These are phyloP conservation scores for Ophion ventricosus DNA, from an alignment of 2,888 invertebrate genomes.

Conservation along the genomic window DNA sequence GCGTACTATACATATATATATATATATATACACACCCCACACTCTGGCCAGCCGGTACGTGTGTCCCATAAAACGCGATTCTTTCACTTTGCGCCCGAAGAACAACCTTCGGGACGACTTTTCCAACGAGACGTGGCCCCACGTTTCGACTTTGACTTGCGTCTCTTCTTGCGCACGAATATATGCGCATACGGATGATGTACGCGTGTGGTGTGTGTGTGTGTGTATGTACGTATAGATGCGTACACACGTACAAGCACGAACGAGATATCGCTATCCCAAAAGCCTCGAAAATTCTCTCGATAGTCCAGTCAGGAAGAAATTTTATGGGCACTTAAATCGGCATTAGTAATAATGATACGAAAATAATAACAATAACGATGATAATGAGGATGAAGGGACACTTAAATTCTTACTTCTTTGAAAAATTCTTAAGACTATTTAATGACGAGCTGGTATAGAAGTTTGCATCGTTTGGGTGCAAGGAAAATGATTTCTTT, in stretches of 20 bases:
- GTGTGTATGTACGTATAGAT: too few relatives aligned
- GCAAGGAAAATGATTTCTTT: too few relatives aligned
- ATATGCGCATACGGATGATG: background rate
- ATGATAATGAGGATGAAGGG: background rate
- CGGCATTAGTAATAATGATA: background rate
- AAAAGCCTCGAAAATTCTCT: slow-evolving; percentile 13
- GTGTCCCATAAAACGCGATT: slow-evolving; percentile 55
- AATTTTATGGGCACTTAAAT: background rate
- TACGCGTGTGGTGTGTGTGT: background rate
- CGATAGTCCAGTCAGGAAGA: background rate
- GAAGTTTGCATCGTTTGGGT: too few relatives aligned
- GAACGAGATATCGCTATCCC: background rate
- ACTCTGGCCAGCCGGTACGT: slow-evolving; percentile 42
- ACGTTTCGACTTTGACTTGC: slow-evolving; percentile 44
- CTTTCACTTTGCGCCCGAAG: slow-evolving; percentile 55
- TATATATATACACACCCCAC: slow-evolving; percentile 34
- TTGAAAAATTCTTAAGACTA: background rate
- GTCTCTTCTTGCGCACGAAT: slow-evolving; percentile 19
- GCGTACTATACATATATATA: background rate
- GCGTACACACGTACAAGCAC: background rate
- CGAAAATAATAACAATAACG: background rate
- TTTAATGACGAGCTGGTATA: too few relatives aligned
- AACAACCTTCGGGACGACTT: slow-evolving; percentile 62
- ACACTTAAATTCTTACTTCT: background rate
- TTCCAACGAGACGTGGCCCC: slow-evolving; percentile 56